Evolutionary conservation across 2,113 vertebrate genomes (phyloP).

Genomic region (Apteryx mantelli): DNA sequence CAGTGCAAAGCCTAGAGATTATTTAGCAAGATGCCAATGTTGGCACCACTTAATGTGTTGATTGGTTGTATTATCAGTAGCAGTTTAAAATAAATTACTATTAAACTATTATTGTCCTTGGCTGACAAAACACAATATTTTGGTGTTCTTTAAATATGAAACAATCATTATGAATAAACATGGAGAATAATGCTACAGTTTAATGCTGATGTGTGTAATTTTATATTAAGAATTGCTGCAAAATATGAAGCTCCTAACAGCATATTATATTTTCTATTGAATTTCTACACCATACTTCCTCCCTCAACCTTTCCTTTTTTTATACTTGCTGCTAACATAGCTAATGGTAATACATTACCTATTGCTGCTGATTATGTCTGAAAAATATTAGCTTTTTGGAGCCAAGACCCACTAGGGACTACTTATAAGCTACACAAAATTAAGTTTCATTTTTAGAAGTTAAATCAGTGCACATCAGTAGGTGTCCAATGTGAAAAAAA

Average conservation of each 20-base stretch:
- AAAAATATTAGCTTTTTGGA: conserved; percentile 79
- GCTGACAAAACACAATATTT: conserved; percentile 83
- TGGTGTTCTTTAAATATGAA: conserved; percentile 81
- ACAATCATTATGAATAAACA: conserved; percentile 80
- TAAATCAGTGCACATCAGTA: conserved; percentile 75
- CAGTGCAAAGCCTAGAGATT: conserved; percentile 84
- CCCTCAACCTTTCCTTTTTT: conserved; percentile 58
- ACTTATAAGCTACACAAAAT: conserved; percentile 79
- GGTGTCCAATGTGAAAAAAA: conserved; percentile 64
- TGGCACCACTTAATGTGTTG: conserved; percentile 87
- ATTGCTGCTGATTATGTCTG: conserved; percentile 77
- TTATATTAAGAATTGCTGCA: conserved; percentile 63
- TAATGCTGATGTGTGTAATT: conserved; percentile 68
- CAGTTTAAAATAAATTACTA: conserved; percentile 86
- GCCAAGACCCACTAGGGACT: conserved; percentile 67
- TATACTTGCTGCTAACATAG: conserved; percentile 61
- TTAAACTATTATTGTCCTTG: conserved; percentile 83
- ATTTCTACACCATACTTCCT: conserved; percentile 32
- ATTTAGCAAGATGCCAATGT: conserved; percentile 93
- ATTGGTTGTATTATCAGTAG: conserved; percentile 86
- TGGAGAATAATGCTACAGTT: conserved; percentile 55
- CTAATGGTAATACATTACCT: conserved; percentile 75
- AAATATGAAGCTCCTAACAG: conserved; percentile 62
- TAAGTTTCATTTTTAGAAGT: conserved; percentile 80
- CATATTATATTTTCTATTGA: conserved; percentile 41